Evolutionary conservation across 1,140 invertebrate species (phyloP), one percentile per base, ranked within the genome.

Genomic region (Cyrtorhinus lividipennis): DNA sequence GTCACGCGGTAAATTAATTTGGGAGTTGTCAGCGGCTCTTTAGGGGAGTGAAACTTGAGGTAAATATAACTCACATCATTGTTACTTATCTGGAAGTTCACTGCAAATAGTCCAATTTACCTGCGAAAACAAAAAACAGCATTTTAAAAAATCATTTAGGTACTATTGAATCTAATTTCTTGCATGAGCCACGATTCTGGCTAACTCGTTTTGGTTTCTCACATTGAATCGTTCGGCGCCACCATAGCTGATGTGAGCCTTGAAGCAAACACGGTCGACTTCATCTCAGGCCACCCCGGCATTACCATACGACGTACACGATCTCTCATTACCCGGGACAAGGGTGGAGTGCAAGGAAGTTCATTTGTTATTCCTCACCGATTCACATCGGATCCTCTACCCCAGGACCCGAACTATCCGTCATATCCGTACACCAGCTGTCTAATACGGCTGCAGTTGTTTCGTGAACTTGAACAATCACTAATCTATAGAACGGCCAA

Each of bases 1-100:
- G 48, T 53, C 48, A 15, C 12, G 48, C 48, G 48, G 48, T 53
- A 53, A 53, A 53, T 53, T 53, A 53, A 53, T 53, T 53, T 53
- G 48, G 48, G 48, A 53, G 3, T 22, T 22, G 48, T 53, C 48
- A 53, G 48, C 48, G 48, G 48, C 48, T 53, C 20, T 53, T 53
- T 20, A 13, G 12, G 5, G 12, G 20, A 53, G 48, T 13, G 48
- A 53, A n/a, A n/a, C n/a, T n/a, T n/a, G n/a, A n/a, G n/a, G n/a
- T n/a, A n/a, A 13, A 13, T 53, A 53, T 53, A 53, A 53, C 48
- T 53, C 20, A 53, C 48, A 53, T 53, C 20, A 13, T 20, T 12
- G 10, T 20, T 3, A 20, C 48, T 20, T 3, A 5, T 53, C 48
- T 5, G 30, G 30, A 38, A 15, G 5, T 38, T 38, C 5, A 8